phyloP scores from a whole-genome alignment of 2,888 invertebrate genomes.

The Drosophila paranaensis region DNA sequence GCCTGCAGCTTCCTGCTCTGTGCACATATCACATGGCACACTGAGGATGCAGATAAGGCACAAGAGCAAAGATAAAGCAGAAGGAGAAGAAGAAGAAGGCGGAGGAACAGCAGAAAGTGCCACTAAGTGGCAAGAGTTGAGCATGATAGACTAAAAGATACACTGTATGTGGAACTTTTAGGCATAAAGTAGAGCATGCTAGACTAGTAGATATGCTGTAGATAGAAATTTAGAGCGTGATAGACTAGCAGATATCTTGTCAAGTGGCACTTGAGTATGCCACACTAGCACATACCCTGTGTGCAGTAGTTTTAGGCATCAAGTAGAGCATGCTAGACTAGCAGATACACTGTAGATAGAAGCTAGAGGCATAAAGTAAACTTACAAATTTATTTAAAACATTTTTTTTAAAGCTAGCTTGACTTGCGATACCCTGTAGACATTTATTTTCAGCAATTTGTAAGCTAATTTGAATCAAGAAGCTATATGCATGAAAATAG shows the following conservation, averaged over 20 bases:
- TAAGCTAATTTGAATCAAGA: too few species aligned
- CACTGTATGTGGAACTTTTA: neutral
- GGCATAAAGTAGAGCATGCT: neutral
- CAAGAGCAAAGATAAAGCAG: too few species aligned
- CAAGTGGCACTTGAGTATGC: neutral
- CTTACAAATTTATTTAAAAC: neutral
- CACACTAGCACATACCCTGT: neutral
- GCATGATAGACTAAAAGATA: neutral
- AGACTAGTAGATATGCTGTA: too few species aligned
- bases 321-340: neutral
- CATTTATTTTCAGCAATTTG: neutral
- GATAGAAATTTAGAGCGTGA: too few species aligned
- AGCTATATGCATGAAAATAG: neutral
- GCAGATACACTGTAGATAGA: too few species aligned
- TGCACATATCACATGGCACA: conserved; percentile 20
- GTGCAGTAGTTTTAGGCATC: neutral
- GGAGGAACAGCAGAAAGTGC: neutral
- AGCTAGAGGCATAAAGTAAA: neutral
- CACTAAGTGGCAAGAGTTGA: neutral
- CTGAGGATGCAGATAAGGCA: conserved; percentile 15
- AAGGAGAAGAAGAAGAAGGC: neutral
- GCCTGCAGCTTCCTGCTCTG: conserved; percentile 39
- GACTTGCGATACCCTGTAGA: neutral
- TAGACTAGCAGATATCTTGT: too few species aligned
- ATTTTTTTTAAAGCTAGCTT: neutral